phyloP scores from a whole-genome alignment of 2,113 vertebrate genomes.

The Scatophagus argus region DNA sequence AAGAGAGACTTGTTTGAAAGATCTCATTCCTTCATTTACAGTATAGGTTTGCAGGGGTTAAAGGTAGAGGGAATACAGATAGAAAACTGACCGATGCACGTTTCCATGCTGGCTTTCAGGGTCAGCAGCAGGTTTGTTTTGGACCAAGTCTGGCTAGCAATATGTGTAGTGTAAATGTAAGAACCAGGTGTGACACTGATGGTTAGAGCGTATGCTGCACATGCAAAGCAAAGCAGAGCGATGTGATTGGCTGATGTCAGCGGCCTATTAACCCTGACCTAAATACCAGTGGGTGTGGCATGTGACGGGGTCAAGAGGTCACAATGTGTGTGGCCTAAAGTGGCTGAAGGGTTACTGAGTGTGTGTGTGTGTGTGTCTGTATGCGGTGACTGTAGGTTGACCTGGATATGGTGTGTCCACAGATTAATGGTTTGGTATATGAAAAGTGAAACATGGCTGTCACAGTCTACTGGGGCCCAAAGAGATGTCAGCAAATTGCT shows the following conservation, averaged over 20 bases:
- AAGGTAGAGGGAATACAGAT: conserved; percentile 1
- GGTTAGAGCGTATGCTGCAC: conserved; percentile 2
- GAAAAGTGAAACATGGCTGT: too few species aligned
- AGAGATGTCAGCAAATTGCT: too few species aligned
- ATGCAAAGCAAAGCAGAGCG: background rate
- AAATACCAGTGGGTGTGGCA: conserved; percentile 29
- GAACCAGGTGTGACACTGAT: background rate
- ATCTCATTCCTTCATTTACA: background rate
- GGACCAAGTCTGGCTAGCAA: background rate
- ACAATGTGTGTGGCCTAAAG: background rate
- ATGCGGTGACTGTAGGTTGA: background rate
- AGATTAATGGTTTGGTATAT: too few species aligned
- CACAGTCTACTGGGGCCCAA: too few species aligned
- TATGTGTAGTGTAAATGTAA: background rate
- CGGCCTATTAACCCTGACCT: conserved; percentile 18
- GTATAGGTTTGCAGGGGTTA: background rate
- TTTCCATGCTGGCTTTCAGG: background rate
- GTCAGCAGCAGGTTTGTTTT: background rate
- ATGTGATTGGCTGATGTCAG: conserved; percentile 26
- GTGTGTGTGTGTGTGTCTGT: background rate
- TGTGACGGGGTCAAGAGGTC: conserved; percentile 13
- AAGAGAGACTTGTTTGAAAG: conserved; percentile 11
- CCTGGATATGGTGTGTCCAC: conserved; percentile 5
- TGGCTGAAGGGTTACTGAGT: background rate
- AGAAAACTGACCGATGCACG: background rate